phyloP scores from a whole-genome alignment of 2,888 invertebrate genomes.

The Lasioglossum leucozonium region DNA sequence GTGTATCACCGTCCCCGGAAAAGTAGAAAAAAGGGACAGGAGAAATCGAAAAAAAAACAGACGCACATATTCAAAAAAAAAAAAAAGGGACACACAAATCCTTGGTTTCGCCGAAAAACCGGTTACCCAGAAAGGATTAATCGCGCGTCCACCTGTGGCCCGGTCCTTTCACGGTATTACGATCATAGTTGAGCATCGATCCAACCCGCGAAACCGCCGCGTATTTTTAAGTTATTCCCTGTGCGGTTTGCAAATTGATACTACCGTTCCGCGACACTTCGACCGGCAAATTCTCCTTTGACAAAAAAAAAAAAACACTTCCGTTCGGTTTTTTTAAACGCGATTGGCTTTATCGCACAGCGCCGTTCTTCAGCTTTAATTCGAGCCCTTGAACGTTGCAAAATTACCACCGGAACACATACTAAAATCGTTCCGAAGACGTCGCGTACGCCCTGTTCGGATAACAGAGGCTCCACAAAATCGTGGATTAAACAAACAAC shows the following conservation, averaged over 20 bases:
- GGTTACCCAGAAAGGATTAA: slow-evolving; percentile 53
- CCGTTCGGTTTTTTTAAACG: background rate
- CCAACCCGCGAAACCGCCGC: background rate
- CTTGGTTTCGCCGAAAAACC: slow-evolving; percentile 42
- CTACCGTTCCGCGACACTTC: background rate
- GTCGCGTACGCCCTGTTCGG: background rate
- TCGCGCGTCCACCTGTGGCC: slow-evolving; percentile 47
- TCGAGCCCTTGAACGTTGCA: background rate
- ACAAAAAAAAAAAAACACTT: accelerated
- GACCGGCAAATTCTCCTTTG: background rate
- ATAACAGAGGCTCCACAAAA: background rate
- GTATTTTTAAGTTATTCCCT: background rate
- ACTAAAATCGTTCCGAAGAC: background rate
- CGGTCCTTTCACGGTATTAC: background rate
- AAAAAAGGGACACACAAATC: slow-evolving; percentile 33
- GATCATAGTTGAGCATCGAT: background rate
- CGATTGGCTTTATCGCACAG: background rate
- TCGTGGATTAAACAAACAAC: background rate
- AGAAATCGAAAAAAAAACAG: slow-evolving; percentile 14
- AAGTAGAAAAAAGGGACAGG: slow-evolving; percentile 11
- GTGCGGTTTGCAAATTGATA: background rate
- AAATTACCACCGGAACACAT: background rate
- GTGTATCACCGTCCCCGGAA: background rate
- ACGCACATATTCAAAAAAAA: background rate
- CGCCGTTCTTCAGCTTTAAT: background rate